These are phyloP conservation scores for Parotocinclus haroldoi DNA, from an alignment of 2,797 vertebrate species.

Conservation along the genomic window DNA sequence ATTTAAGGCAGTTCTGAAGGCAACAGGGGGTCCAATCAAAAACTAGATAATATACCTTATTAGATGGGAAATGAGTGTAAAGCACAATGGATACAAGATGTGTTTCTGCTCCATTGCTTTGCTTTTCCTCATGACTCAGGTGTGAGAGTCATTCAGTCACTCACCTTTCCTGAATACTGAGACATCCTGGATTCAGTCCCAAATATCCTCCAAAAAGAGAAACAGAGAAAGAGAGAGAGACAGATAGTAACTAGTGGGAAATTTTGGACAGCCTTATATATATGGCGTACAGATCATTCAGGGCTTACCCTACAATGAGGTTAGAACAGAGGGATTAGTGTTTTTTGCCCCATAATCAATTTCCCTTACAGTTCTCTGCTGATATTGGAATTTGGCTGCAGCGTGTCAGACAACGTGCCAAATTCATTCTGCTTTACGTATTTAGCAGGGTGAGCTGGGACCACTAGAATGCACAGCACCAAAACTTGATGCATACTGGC, in stretches of 20 bases:
- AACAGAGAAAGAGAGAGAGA: too few species aligned
- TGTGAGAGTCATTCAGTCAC: constrained; percentile 48
- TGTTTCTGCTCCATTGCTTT: background rate
- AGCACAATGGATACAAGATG: too few species aligned
- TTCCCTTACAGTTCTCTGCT: constrained; percentile 74
- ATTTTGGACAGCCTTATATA: constrained; percentile 70
- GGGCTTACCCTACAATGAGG: constrained; percentile 61
- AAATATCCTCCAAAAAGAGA: constrained; percentile 55
- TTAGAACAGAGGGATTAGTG: constrained; percentile 74
- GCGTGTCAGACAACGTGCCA: constrained; percentile 58
- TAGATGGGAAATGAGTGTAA: too few species aligned
- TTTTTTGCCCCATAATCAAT: constrained; percentile 81
- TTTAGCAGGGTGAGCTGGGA: constrained; percentile 53
- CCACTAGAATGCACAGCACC: constrained; percentile 20
- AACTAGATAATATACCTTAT: too few species aligned
- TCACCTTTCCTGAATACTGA: constrained; percentile 89
- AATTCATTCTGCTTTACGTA: constrained; percentile 76
- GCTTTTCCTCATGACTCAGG: constrained; percentile 2
- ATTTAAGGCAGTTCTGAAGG: too few species aligned
- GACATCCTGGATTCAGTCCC: constrained; percentile 70
- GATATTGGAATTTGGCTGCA: constrained; percentile 73
- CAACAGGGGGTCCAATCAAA: too few species aligned
- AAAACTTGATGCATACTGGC: constrained; percentile 28
- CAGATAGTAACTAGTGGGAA: constrained; percentile 47
- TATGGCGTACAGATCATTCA: constrained; percentile 56